Percentiles rank a stretch among this genome's conserved stretches.
These are phyloP conservation scores for Nemopilema nomurai DNA, from an alignment of 30 jellyfish, hydroid and myxozoan genomes.

Conservation along the genomic window DNA sequence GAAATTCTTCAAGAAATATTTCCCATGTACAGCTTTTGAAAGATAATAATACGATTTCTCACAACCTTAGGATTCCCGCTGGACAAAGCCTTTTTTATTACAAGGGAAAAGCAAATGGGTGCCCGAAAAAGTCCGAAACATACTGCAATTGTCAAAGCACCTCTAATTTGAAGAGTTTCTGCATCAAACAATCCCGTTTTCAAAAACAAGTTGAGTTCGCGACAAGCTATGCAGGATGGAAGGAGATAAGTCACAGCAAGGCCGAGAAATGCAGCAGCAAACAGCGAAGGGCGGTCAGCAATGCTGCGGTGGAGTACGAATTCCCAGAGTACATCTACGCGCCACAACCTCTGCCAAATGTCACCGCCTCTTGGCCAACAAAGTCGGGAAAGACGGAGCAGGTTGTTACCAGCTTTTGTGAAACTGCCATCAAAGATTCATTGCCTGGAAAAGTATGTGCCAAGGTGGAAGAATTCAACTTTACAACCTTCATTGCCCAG, in stretches of 20 bases:
- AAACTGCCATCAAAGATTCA: conserved; percentile 16
- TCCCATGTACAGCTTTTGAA: too few relatives aligned
- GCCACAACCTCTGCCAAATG: conserved; percentile 39
- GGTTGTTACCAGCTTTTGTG: conserved; percentile 21
- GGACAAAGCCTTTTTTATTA: conserved; percentile 72
- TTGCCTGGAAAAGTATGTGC: conserved; percentile 52
- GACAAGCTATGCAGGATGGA: neutral
- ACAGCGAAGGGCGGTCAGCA: conserved; percentile 13
- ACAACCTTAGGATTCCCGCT: conserved; percentile 43
- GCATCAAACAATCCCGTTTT: neutral
- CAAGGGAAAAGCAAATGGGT: conserved; percentile 32
- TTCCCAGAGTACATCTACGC: conserved; percentile 34
- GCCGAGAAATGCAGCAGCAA: conserved; percentile 1
- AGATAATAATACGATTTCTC: too few relatives aligned
- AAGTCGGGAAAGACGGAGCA: conserved; percentile 43
- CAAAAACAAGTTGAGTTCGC: neutral
- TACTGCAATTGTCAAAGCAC: conserved; percentile 34
- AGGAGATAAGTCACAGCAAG: neutral
- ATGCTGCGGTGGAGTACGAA: conserved; percentile 26
- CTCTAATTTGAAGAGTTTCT: conserved; percentile 7
- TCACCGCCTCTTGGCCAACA: conserved; percentile 56
- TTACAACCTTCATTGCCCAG: conserved; percentile 36
- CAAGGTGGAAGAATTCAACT: conserved; percentile 28
- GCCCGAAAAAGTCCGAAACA: conserved; percentile 55
- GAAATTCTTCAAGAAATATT: too few relatives aligned